A percentile compares a stretch with the other conserved stretches of the same genome.
phyloP scores from a whole-genome alignment of 2,888 invertebrate genomes.

The Dioctria linearis region DNA sequence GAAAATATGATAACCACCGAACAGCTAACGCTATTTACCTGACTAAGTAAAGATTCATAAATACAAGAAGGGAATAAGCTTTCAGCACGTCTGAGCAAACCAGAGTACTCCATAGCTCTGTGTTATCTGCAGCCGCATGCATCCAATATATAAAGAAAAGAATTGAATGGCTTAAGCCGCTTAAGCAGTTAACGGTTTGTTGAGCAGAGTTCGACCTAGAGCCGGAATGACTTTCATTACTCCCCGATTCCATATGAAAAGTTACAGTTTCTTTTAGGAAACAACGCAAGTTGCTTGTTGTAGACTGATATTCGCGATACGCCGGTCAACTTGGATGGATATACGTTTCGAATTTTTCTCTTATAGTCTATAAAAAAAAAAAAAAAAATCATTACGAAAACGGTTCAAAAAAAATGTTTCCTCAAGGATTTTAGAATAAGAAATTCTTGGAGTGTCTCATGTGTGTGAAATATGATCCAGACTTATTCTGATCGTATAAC shows the following conservation, averaged over 20 bases:
- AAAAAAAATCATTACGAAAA: background rate
- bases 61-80: background rate
- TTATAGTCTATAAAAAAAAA: background rate
- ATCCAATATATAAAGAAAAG: constrained; percentile 20
- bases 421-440: constrained; percentile 5
- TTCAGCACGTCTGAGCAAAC: constrained; percentile 25
- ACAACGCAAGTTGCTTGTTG: background rate
- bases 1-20: no score
- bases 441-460: constrained; percentile 23
- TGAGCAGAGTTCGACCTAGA: constrained; percentile 56
- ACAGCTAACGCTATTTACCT: no score
- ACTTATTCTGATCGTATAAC: constrained; percentile 15
- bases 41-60: background rate
- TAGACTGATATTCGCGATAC: constrained; percentile 42
- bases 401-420: background rate
- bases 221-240: constrained; percentile 55
- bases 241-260: constrained; percentile 18
- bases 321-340: constrained; percentile 30
- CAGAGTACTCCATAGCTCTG: background rate
- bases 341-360: background rate
- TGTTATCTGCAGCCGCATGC: constrained; percentile 3
- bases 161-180: constrained; percentile 23
- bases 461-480: constrained; percentile 5
- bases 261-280: constrained; percentile 53
- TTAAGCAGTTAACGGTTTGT: constrained; percentile 31